Evolutionary conservation across 2,797 vertebrate genomes (phyloP).

Genomic region (Avahi laniger): DNA sequence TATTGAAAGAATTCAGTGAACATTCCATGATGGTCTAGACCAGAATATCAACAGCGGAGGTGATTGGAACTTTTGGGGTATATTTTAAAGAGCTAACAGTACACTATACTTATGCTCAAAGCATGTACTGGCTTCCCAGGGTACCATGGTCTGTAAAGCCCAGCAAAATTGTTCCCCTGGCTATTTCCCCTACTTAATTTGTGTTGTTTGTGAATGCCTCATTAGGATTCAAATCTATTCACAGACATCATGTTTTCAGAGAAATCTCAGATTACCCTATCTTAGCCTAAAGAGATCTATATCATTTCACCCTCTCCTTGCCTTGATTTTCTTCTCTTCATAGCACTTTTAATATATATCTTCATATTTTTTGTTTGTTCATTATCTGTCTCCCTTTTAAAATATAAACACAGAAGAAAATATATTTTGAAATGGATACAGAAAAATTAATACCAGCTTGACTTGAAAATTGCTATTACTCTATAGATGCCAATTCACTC

Average conservation of each 20-base stretch:
- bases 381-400: not conserved
- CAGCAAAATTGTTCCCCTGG: not conserved
- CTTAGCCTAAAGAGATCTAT: not conserved
- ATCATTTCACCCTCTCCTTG: not conserved
- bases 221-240: not conserved
- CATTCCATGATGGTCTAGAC: not conserved
- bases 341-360: not conserved
- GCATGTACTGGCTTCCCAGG: not conserved
- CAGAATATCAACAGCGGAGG: not conserved
- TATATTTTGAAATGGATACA: slow-evolving; percentile 7
- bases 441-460: not conserved
- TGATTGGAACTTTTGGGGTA: not conserved
- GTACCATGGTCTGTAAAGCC: not conserved
- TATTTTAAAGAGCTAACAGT: not conserved
- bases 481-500: not conserved
- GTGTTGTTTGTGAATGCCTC: not conserved
- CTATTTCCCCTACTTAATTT: not conserved
- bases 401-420: not conserved
- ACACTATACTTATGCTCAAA: not conserved
- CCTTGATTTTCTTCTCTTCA: not conserved
- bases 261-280: not conserved
- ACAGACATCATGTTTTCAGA: not conserved
- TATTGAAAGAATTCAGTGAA: not conserved
- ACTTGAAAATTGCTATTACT: slow-evolving; percentile 15
- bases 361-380: not conserved